A percentile compares a stretch with the other conserved stretches of the same genome.
phyloP scores from a whole-genome alignment of 2,888 invertebrate genomes.

The Laspeyria flexula region DNA sequence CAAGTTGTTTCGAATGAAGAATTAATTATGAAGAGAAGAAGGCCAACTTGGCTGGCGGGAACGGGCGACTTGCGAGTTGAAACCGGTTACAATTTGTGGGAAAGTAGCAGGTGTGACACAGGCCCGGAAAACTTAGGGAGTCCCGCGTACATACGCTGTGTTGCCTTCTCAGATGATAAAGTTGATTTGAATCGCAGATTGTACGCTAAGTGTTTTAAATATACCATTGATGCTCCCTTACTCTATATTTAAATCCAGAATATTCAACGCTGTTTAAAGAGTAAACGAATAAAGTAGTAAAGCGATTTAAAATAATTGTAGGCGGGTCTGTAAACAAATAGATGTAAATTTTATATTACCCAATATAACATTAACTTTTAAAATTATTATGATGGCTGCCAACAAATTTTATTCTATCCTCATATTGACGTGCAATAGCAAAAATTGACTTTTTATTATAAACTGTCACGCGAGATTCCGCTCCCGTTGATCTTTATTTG shows the following conservation, averaged over 20 bases:
- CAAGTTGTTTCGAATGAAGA: slow-evolving; percentile 84
- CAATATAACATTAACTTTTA: too few species aligned
- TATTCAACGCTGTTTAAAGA: slow-evolving; percentile 3
- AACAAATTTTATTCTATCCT: too few species aligned
- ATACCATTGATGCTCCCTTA: slow-evolving; percentile 34
- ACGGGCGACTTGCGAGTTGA: slow-evolving; percentile 73
- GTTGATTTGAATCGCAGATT: slow-evolving; percentile 84
- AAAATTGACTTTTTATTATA: too few species aligned
- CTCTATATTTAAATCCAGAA: slow-evolving; percentile 17
- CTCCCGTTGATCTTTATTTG: too few species aligned
- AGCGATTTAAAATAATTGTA: slow-evolving; percentile 23
- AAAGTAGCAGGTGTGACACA: slow-evolving; percentile 79
- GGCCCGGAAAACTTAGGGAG: slow-evolving; percentile 70
- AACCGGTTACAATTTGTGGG: slow-evolving; percentile 83
- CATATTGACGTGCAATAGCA: too few species aligned
- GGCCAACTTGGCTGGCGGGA: slow-evolving; percentile 68
- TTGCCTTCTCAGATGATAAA: slow-evolving; percentile 82
- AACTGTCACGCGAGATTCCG: too few species aligned
- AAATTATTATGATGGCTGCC: too few species aligned
- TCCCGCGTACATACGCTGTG: slow-evolving; percentile 75
- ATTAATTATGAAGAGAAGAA: slow-evolving; percentile 83
- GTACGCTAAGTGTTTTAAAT: slow-evolving; percentile 61
- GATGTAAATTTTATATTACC: too few species aligned
- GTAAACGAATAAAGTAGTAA: slow-evolving; percentile 4
- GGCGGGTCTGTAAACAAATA: slow-evolving; percentile 2